phyloP scores from a whole-genome alignment of 2,888 invertebrate species.

The Esperia sulphurella region DNA sequence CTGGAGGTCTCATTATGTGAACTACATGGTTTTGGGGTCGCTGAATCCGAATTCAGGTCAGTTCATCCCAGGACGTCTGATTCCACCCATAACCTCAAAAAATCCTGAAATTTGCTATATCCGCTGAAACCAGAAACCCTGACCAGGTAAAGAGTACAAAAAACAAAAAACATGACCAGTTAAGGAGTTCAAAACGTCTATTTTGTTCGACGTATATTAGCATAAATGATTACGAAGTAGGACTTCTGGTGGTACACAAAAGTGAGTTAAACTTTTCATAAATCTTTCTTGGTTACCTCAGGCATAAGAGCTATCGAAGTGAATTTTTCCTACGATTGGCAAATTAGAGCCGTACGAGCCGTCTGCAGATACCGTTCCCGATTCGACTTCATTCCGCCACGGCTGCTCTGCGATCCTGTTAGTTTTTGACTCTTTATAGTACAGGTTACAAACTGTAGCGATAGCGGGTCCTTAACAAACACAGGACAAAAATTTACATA shows the following conservation, averaged over 20 bases:
- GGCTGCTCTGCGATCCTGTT: slow-evolving; percentile 13
- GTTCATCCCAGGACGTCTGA: no score
- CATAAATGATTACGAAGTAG: not conserved
- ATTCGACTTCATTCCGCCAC: slow-evolving; percentile 32
- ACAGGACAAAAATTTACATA: no score
- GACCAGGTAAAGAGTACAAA: no score
- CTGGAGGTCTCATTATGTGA: no score
- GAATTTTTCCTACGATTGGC: slow-evolving; percentile 62
- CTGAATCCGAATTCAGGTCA: no score
- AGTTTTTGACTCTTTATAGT: slow-evolving; percentile 8
- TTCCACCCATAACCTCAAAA: no score
- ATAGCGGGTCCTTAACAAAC: not conserved
- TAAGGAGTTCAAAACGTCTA: no score
- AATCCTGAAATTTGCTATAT: no score
- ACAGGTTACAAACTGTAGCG: not conserved
- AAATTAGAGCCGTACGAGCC: slow-evolving; percentile 43
- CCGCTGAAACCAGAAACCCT: no score
- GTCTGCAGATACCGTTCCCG: slow-evolving; percentile 44
- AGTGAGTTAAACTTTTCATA: not conserved
- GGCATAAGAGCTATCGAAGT: slow-evolving; percentile 20
- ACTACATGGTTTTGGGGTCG: no score
- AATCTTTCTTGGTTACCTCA: slow-evolving; percentile 12
- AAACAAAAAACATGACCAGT: no score
- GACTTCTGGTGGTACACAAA: not conserved
- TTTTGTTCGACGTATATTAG: no score